Conservation (phyloP, 2,113 vertebrate species). For the Lepisosteus osseus region DNA sequence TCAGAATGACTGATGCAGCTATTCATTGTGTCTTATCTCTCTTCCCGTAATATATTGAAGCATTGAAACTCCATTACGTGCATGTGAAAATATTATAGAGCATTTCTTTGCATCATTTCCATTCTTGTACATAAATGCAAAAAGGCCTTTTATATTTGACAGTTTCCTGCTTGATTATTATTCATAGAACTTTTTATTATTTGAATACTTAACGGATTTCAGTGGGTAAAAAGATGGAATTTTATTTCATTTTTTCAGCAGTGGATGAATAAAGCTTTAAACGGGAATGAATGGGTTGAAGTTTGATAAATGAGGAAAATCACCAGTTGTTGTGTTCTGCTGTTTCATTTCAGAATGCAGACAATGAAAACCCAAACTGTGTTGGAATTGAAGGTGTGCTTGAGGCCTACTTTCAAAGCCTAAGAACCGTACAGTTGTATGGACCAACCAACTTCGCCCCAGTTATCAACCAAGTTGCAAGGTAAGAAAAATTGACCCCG, state of each 20-base stretch:
- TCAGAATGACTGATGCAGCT: too few relatives aligned
- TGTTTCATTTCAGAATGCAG: slow-evolving; percentile 64
- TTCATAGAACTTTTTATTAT: neutral
- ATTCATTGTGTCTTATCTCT: neutral
- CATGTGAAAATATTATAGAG: neutral
- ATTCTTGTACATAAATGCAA: neutral
- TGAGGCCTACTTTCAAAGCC: slow-evolving; percentile 87
- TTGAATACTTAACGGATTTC: neutral
- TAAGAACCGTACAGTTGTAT: slow-evolving; percentile 86
- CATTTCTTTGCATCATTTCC: neutral
- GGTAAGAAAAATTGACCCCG: slow-evolving; percentile 58
- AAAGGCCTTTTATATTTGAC: slow-evolving; percentile 2
- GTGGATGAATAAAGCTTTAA: neutral
- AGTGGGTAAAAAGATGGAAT: neutral
- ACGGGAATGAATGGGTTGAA: neutral
- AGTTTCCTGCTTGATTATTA: neutral
- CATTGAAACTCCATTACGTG: neutral
- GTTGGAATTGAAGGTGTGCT: slow-evolving; percentile 82
- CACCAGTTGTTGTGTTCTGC: neutral
- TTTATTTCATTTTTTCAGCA: neutral
- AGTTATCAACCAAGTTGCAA: slow-evolving; percentile 89
- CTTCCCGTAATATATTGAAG: neutral
- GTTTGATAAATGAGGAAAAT: neutral
- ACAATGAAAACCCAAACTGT: slow-evolving; percentile 81
- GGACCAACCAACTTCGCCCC: slow-evolving; percentile 93